phyloP scores from a whole-genome alignment of 2,888 invertebrate genomes.

The Phaonia tiefii region DNA sequence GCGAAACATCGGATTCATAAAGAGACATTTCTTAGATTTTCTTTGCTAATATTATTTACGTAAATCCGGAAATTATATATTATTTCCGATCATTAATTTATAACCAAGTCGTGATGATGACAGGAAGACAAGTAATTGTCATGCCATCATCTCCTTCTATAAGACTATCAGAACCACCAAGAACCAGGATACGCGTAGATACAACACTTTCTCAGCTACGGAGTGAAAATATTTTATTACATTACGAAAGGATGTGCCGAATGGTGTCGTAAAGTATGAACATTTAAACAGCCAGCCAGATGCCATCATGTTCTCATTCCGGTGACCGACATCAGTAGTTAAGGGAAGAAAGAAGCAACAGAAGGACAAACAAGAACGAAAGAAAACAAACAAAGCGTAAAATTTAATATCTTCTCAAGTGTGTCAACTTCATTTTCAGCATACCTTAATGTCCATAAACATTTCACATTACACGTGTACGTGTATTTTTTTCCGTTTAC shows the following conservation, averaged over 20 bases:
- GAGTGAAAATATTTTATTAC: neutral
- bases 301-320: no score
- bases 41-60: slow-evolving; percentile 37
- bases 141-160: neutral
- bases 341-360: no score
- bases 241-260: slow-evolving; percentile 5
- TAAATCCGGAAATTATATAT: slow-evolving; percentile 63
- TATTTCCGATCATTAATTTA: slow-evolving; percentile 45
- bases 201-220: neutral
- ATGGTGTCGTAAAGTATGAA: slow-evolving; percentile 17
- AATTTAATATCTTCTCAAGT: slow-evolving; percentile 57
- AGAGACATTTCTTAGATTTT: no score
- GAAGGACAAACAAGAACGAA: no score
- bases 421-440: slow-evolving; percentile 56
- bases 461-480: slow-evolving; percentile 15
- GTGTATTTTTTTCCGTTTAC: slow-evolving; percentile 38
- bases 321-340: no score
- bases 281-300: neutral
- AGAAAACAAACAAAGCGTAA: slow-evolving; percentile 51
- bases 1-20: no score
- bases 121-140: neutral
- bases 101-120: slow-evolving; percentile 1
- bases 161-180: neutral
- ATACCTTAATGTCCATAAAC: neutral
- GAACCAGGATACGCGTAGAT: neutral